Evolutionary conservation across 2,888 invertebrate genomes (phyloP), one percentile per base, ranked within the genome.

Genomic region (Phania funesta): DNA sequence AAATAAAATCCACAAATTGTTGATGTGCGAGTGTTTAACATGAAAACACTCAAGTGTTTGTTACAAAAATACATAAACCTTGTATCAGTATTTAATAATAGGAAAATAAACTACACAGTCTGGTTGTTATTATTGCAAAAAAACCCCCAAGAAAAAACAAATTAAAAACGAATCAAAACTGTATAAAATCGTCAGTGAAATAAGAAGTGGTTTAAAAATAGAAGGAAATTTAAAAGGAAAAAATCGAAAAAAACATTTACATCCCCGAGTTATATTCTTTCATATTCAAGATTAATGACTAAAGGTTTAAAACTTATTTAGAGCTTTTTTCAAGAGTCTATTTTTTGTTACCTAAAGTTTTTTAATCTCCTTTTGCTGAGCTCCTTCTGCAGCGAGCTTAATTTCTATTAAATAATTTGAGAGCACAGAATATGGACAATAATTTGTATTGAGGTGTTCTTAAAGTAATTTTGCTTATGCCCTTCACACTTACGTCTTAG

Each of bases 1-100:
- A 70, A 77, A 68, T 82, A 70, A 74, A 77, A 77, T 77, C 77
- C 73, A 74, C 73, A 82, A 77, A 77, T 62, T 38, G 18, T 18
- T 1, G 38, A 26, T 38, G 24, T 13, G 52, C 8, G 18, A 35
- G 22, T 35, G 6, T 50, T 24, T 24, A 4, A 26, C 16, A 70
- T n/a, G 41, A 58, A 73, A 58, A 44, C n/a, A 22, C 41, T 16
- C 13, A 18, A 16, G 38, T 13, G 11, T 24, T 26, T 26, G 2
- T 24, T 60, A 8, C 35, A 7, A 22, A 22, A 13, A 22, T 22
- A 18, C n/a, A 24, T n/a, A 26, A 46, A 29, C 26, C 16, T 22
- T n/a, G 38, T 46, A 29, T 22, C 41, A 50, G 6, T 52, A 18
- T 60, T 71, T 60, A 38, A 71, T 38, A 50, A 20, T 26, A 50